Conservation (phyloP, 2,888 invertebrate species). For the Meteorus colon region DNA sequence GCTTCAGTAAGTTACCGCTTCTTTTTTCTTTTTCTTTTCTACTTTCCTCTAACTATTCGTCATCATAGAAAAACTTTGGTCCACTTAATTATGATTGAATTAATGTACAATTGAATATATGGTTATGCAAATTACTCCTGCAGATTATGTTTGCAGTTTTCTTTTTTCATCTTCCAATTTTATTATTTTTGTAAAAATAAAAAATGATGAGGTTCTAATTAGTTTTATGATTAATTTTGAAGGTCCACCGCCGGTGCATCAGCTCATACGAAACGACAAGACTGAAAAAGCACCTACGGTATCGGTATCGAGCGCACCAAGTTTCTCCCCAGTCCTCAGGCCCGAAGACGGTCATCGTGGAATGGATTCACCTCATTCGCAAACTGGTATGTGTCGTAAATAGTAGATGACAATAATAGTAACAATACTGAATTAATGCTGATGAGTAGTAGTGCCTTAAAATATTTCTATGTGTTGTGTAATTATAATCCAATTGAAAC, state of each 20-base stretch:
- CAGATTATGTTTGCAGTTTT: slow-evolving; percentile 17
- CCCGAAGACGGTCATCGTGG: slow-evolving; percentile 71
- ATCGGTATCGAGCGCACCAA: slow-evolving; percentile 71
- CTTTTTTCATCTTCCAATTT: slow-evolving; percentile 4
- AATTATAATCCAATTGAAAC: background rate
- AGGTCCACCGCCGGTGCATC: slow-evolving; percentile 72
- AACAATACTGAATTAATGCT: slow-evolving; percentile 31
- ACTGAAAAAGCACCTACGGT: slow-evolving; percentile 72
- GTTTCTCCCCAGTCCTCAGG: slow-evolving; percentile 71
- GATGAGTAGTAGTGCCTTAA: slow-evolving; percentile 20
- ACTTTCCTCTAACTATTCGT: slow-evolving; percentile 19
- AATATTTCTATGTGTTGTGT: background rate
- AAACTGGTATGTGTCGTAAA: slow-evolving; percentile 67
- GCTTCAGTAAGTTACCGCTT: slow-evolving; percentile 70
- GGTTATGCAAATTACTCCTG: slow-evolving; percentile 5
- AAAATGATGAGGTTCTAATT: background rate
- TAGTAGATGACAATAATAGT: slow-evolving; percentile 64
- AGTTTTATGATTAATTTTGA: background rate
- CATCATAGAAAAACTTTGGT: background rate
- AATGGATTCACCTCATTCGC: slow-evolving; percentile 72
- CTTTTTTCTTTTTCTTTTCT: slow-evolving; percentile 40
- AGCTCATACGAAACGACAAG: slow-evolving; percentile 73
- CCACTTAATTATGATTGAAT: background rate
- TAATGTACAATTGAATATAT: slow-evolving; percentile 8
- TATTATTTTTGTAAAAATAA: background rate